phyloP scores from a whole-genome alignment of 1,140 invertebrate genomes.

The Papilio machaon region DNA sequence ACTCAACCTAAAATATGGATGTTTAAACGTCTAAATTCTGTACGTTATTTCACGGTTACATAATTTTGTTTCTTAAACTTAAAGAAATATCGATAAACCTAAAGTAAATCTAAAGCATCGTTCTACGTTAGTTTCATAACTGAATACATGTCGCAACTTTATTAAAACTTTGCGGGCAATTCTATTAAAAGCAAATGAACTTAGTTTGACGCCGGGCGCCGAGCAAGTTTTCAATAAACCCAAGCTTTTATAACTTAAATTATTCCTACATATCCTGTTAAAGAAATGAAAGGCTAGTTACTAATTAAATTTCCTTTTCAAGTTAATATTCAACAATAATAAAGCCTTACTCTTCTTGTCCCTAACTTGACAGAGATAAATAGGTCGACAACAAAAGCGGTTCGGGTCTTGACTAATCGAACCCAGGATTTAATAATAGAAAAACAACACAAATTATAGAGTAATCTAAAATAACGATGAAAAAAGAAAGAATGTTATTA shows the following conservation, averaged over 20 bases:
- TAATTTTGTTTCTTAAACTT: background rate
- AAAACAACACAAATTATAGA: too few species aligned
- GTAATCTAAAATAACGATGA: too few species aligned
- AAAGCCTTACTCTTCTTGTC: too few species aligned
- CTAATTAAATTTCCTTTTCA: background rate
- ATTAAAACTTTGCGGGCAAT: conserved; percentile 27
- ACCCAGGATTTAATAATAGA: too few species aligned
- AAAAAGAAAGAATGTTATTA: too few species aligned
- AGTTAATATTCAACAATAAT: background rate
- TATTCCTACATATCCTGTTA: conserved; percentile 2
- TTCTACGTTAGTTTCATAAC: conserved; percentile 15
- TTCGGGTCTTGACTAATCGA: too few species aligned
- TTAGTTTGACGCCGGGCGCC: conserved; percentile 11
- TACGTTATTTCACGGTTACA: too few species aligned
- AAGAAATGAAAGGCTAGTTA: background rate
- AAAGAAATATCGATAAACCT: conserved; percentile 7
- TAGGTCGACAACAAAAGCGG: too few species aligned
- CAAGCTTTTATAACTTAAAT: conserved; percentile 14
- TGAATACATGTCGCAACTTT: conserved; percentile 25
- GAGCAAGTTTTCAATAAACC: conserved; percentile 11
- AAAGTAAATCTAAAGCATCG: background rate
- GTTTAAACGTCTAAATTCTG: too few species aligned
- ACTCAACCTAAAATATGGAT: too few species aligned
- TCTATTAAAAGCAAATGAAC: conserved; percentile 27
- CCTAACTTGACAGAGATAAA: too few species aligned